These are phyloP conservation scores for Ciconia stormi DNA, from an alignment of 2,113 vertebrate genomes.

Conservation along the genomic window DNA sequence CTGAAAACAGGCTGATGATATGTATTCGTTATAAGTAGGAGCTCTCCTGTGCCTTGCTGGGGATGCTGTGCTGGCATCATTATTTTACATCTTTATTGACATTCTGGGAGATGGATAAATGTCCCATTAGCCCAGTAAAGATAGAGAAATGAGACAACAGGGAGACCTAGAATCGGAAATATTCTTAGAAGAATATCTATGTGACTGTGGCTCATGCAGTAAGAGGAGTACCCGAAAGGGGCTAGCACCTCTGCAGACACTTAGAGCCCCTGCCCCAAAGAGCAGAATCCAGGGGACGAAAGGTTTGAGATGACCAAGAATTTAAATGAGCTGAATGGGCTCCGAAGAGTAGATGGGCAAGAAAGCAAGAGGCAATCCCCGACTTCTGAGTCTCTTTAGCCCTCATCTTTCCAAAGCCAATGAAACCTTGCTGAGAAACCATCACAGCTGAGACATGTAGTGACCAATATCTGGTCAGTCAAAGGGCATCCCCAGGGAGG, in stretches of 20 bases:
- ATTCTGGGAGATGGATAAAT: not conserved
- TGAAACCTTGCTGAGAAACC: not conserved
- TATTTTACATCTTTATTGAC: slow-evolving; percentile 18
- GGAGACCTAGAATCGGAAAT: not conserved
- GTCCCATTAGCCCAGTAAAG: not conserved
- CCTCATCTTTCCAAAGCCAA: not conserved
- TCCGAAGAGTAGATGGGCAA: not conserved
- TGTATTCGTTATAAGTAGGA: slow-evolving; percentile 7
- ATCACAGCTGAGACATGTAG: not conserved
- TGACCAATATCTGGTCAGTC: not conserved
- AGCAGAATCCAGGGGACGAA: not conserved
- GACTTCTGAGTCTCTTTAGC: not conserved
- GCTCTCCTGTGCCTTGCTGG: slow-evolving; percentile 20
- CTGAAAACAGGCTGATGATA: slow-evolving; percentile 21
- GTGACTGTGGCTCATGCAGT: not conserved
- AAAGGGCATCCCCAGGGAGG: not conserved
- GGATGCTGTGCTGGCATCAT: not conserved
- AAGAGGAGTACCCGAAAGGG: not conserved
- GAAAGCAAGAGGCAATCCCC: not conserved
- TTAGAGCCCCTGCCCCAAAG: not conserved
- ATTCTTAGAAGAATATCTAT: not conserved
- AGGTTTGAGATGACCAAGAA: not conserved
- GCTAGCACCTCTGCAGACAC: not conserved
- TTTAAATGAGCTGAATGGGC: not conserved
- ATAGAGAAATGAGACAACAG: not conserved